Evolutionary conservation across 1,140 invertebrate genomes (phyloP).

Genomic region (Drosophila sulfurigaster): DNA sequence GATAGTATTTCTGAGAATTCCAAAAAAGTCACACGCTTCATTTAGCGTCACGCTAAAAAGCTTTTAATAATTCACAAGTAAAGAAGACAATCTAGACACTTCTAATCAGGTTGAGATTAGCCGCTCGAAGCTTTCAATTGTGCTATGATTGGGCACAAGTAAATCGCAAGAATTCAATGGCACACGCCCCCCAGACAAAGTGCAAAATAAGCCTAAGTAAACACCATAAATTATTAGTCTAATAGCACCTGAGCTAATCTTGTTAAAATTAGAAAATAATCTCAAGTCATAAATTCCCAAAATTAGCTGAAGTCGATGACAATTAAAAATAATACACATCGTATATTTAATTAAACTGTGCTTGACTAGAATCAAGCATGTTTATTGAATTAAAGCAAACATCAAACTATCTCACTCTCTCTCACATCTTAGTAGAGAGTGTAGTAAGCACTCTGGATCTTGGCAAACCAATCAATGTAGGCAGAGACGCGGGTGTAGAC

Average conservation of each 20-base stretch:
- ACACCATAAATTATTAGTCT: slow-evolving; percentile 12
- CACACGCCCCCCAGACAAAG: slow-evolving; percentile 27
- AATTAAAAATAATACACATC: background rate
- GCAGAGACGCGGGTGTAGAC: slow-evolving; percentile 89
- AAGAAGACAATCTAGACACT: background rate
- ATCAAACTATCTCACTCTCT: background rate
- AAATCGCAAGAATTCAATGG: background rate
- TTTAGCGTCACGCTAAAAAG: background rate
- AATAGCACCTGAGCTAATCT: slow-evolving; percentile 13
- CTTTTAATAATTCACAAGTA: background rate
- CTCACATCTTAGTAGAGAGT: slow-evolving; percentile 54
- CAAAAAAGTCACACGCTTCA: background rate
- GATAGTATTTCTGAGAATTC: slow-evolving; percentile 3
- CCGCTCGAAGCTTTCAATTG: background rate
- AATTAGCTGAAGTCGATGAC: background rate
- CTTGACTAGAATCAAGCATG: slow-evolving; percentile 24
- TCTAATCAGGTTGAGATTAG: slow-evolving; percentile 2
- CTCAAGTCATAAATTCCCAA: slow-evolving; percentile 9
- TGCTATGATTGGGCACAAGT: slow-evolving; percentile 2
- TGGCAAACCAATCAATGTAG: slow-evolving; percentile 85
- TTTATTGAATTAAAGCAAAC: slow-evolving; percentile 18
- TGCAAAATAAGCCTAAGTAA: background rate
- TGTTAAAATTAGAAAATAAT: slow-evolving; percentile 6
- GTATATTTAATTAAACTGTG: background rate
- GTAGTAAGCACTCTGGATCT: slow-evolving; percentile 68